Base-by-base conservation (phyloP, 2,797 vertebrate species). In the Botia kubotai region DNA sequence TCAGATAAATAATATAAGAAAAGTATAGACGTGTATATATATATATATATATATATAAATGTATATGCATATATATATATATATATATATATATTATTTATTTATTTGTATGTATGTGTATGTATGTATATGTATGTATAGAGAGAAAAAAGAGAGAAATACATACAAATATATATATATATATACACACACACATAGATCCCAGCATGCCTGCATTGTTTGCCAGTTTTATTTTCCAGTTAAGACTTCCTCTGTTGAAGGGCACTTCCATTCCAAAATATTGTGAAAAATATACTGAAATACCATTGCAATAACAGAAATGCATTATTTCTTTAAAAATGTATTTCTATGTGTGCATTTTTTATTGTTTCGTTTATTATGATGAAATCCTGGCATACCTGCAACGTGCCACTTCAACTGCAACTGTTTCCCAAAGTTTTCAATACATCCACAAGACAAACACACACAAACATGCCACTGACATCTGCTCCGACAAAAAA, bases 401-500 rank as follows among this genome's bases (percentile, higher is more conserved):
- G 57, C 82, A 72, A 83, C 74, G 29, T 39, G 36, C 83, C 70
- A 60, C 81, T 87, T 79, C 70, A 76, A 57, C 39, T 48, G 16
- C 63, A 79, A 85, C 81, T 77, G 79, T 78, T 81, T 82, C 82
- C 72, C 74, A 78, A 77, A 80, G 80, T 90, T 89, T 87, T 83
- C 78, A 83, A 85, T 78, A 72, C 81, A 82, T 83, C 86, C 80
- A 55, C 84, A 77, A 83, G 87, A 86, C 87, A 86, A 73, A 74
- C 78, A 80, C 36, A 80, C 87, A 86, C 84, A 89, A 87, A 84
- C 82, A 83, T 52, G 70, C 77, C 50, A 65, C 77, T 81, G 85
- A 83, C 85, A 90, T 89, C 83, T 87, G 87, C 83, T 87, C 80
- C 82, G 82, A 85, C 86, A 87, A 79, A 86, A 74, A 84, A 77